Evolutionary conservation across 2,888 invertebrate species (phyloP).

Genomic region (Cancer borealis): DNA sequence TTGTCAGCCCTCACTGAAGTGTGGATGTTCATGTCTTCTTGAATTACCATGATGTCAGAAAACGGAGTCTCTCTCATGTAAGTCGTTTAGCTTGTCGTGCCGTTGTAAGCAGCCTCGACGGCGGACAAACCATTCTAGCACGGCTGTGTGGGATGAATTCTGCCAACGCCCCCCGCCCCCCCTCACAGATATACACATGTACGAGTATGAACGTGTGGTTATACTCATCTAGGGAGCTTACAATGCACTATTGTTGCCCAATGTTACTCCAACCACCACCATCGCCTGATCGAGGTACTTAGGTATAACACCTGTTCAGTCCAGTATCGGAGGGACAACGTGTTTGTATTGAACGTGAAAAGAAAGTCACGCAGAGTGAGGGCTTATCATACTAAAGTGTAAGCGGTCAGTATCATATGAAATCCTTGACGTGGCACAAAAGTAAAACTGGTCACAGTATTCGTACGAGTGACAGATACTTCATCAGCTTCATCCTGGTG

Average conservation of each 20-base stretch:
- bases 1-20: background rate
- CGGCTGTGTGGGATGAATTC: background rate
- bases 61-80: background rate
- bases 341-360: background rate
- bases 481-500: background rate
- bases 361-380: background rate
- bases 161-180: background rate
- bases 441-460: background rate
- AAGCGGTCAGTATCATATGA: background rate
- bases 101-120: background rate
- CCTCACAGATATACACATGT: background rate
- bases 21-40: background rate
- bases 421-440: background rate
- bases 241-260: background rate
- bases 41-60: background rate
- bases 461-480: background rate
- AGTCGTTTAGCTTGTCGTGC: background rate
- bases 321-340: background rate
- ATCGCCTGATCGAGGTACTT: background rate
- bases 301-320: background rate
- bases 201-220: background rate
- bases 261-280: background rate
- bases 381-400: background rate
- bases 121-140: background rate
- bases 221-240: background rate